Percentiles rank a stretch among this genome's conserved stretches.
Conservation (phyloP, 2,797 vertebrate species). For the Epinephelus malabaricus region DNA sequence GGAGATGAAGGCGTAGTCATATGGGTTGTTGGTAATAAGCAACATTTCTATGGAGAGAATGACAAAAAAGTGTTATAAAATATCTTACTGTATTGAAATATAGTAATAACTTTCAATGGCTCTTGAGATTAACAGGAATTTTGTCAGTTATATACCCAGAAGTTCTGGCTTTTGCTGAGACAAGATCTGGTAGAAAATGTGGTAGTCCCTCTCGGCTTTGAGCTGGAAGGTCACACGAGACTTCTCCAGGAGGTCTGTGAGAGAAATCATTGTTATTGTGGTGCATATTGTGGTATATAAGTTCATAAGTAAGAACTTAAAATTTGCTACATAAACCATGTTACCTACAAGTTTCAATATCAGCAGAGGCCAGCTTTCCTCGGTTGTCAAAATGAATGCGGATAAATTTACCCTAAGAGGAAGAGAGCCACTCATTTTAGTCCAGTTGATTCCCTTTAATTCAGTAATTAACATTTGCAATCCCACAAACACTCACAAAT, state of each 20-base stretch:
- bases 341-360: slow-evolving; percentile 93
- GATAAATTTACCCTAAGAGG: slow-evolving; percentile 92
- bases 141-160: slow-evolving; percentile 79
- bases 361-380: slow-evolving; percentile 92
- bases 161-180: slow-evolving; percentile 93
- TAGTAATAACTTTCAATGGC: not conserved
- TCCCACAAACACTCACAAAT: slow-evolving; percentile 84
- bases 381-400: slow-evolving; percentile 92
- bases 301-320: not conserved
- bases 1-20: slow-evolving; percentile 92
- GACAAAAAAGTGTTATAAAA: not conserved
- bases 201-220: slow-evolving; percentile 90
- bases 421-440: not conserved
- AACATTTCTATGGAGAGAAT: slow-evolving; percentile 86
- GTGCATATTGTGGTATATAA: not conserved
- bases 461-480: not conserved
- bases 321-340: not conserved
- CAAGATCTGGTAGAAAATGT: slow-evolving; percentile 93
- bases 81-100: not conserved
- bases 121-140: too few species aligned
- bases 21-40: slow-evolving; percentile 93
- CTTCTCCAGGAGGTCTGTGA: slow-evolving; percentile 90
- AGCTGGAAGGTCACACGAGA: slow-evolving; percentile 91
- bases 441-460: not conserved
- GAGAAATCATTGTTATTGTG: not conserved